Evolutionary conservation across 2,888 invertebrate genomes (phyloP).

Genomic region (Bruchidius siliquastri): DNA sequence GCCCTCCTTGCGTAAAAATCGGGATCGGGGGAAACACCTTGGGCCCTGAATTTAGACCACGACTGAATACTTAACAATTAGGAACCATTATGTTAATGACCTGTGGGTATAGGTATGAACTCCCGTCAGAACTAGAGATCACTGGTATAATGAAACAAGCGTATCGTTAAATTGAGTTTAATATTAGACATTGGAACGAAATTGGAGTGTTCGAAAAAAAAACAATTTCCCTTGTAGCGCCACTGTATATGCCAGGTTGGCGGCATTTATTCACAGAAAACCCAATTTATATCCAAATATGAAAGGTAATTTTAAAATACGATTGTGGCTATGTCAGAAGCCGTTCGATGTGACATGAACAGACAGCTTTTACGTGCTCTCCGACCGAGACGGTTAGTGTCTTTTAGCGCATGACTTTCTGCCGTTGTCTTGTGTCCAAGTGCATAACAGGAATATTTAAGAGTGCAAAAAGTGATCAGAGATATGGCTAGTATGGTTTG

Average conservation of each 20-base stretch:
- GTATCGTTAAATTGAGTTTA: too few species aligned
- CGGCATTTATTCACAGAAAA: not conserved
- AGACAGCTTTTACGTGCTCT: slow-evolving; percentile 8
- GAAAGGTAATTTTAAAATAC: slow-evolving; percentile 42
- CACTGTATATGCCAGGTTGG: not conserved
- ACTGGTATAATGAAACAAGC: too few species aligned
- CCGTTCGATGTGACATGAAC: slow-evolving; percentile 38
- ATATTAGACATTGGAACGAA: too few species aligned
- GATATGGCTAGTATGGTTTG: too few species aligned
- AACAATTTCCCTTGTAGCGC: not conserved
- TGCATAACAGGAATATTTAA: not conserved
- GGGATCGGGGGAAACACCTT: too few species aligned
- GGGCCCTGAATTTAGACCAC: too few species aligned
- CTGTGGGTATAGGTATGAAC: too few species aligned
- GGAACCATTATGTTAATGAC: too few species aligned
- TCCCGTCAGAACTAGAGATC: too few species aligned
- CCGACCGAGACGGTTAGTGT: not conserved
- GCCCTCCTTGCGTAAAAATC: too few species aligned
- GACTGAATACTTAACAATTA: too few species aligned
- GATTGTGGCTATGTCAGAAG: slow-evolving; percentile 41
- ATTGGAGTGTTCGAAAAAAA: not conserved
- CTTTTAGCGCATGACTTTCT: not conserved
- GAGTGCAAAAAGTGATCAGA: too few species aligned
- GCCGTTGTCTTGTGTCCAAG: not conserved
- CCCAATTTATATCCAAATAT: slow-evolving; percentile 39